Base-by-base conservation (phyloP, 2,888 invertebrate species). In the Polydrusus tereticollis region DNA sequence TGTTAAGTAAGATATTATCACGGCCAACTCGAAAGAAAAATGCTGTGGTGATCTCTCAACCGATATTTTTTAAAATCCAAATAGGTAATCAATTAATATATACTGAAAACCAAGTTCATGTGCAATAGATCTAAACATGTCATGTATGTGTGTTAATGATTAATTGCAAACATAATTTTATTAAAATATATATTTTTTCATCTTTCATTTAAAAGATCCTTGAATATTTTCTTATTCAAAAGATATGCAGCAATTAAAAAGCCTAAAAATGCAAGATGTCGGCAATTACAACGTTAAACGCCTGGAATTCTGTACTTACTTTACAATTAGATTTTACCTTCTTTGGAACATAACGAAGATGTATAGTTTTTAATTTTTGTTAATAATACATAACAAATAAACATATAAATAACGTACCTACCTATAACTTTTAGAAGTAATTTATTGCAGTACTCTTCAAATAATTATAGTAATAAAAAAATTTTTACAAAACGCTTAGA, bases 391-490 rank as follows among this genome's bases (percentile, higher is more conserved):
- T 23, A 26, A 26, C 26, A 10, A 14, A 52, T 7, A 52, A 26
- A 52, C 20, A 26, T 52, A 52, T 52, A 52, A 52, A 52, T 26
- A 52, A 52, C 14, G 5, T 52, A 26, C 14, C 6, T 52, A 23
- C 26, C 50, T 21, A 23, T n/a, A 21, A 47, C 21, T 52, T 52
- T 45, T 45, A 45, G 4, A 26, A 52, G 14, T 62, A 62, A 62
- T 62, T 62, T 62, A 62, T 62, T 14, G 62, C 18, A 29, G 8
- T 47, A 18, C 47, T 16, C 21, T 45, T 62, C 29, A 45, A 18
- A 62, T 62, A 62, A 62, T 62, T 62, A 60, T 41, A 43, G 43
- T 60, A 62, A 43, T 18, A 33, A 26, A 23, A 29, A 18, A 43
- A 43, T 62, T 43, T 47, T 62, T 47, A 21, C 62, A 33, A 62